These are phyloP conservation scores for Ceyx melanurus DNA, from an alignment of 2,113 vertebrate genomes.

Conservation along the genomic window DNA sequence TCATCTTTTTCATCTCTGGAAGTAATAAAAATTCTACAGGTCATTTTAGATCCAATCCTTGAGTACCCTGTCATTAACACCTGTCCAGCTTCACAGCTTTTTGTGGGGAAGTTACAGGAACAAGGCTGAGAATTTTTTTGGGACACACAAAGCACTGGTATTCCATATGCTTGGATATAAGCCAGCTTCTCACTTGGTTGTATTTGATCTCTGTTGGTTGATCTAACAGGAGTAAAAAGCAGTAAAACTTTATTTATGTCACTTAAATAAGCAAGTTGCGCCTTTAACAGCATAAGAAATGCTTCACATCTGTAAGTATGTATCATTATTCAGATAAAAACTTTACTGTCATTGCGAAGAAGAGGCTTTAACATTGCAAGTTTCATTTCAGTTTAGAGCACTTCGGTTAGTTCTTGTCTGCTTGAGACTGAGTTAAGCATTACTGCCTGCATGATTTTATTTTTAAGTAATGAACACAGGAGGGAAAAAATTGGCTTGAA, in stretches of 20 bases:
- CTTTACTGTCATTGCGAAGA: neutral
- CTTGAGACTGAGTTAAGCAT: neutral
- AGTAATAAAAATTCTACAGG: neutral
- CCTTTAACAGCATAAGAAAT: neutral
- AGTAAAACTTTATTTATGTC: neutral
- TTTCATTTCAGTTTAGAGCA: neutral
- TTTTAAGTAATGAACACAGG: neutral
- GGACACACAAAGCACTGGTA: neutral
- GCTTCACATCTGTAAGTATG: neutral
- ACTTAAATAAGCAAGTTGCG: neutral
- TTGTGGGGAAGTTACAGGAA: neutral
- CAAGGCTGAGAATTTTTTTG: neutral
- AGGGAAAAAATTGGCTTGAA: neutral
- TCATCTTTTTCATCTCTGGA: neutral
- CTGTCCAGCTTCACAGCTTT: neutral
- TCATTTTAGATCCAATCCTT: neutral
- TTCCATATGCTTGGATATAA: neutral
- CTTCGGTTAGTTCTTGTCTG: neutral
- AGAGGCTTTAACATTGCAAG: neutral
- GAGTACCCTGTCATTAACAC: neutral
- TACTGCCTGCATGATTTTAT: neutral
- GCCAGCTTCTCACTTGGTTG: neutral
- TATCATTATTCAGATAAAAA: neutral
- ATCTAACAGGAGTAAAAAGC: neutral
- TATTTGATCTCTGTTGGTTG: neutral